phyloP scores from a whole-genome alignment of 1,140 invertebrate species.

The Diachasmimorpha longicaudata region DNA sequence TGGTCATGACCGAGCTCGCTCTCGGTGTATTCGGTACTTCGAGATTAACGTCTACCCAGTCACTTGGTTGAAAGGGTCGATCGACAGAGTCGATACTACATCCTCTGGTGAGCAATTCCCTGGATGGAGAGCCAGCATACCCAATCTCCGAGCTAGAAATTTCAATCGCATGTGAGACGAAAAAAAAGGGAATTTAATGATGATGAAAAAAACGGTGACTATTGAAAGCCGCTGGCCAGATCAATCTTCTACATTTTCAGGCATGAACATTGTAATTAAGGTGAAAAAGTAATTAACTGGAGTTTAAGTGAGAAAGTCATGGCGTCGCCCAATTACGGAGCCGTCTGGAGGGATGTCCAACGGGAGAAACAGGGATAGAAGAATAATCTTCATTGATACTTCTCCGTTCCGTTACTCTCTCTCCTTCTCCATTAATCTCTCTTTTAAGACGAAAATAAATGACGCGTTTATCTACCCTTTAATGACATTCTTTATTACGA shows the following conservation, averaged over 20 bases:
- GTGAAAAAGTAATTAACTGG: neutral
- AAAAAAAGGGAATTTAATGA: neutral
- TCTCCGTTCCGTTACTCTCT: neutral
- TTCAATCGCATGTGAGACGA: neutral
- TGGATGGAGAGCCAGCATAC: conserved; percentile 56
- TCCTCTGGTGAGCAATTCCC: conserved; percentile 48
- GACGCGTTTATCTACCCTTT: neutral
- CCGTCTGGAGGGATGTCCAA: neutral
- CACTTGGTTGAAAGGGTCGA: conserved; percentile 61
- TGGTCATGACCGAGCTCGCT: conserved; percentile 50
- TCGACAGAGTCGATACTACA: conserved; percentile 60
- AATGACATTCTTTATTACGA: neutral
- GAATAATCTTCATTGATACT: neutral
- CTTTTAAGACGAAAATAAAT: neutral
- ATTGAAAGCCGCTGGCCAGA: neutral
- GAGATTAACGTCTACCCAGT: conserved; percentile 66
- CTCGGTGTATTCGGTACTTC: conserved; percentile 62
- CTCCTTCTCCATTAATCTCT: neutral
- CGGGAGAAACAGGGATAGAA: neutral
- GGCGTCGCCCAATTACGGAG: neutral
- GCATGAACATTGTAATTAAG: neutral
- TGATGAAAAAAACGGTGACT: neutral
- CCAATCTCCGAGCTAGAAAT: conserved; percentile 57
- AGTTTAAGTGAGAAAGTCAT: neutral
- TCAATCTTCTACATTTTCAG: neutral